These are phyloP conservation scores for Mesoclemmys tuberculata DNA, from an alignment of 2,113 vertebrate species.

Conservation along the genomic window DNA sequence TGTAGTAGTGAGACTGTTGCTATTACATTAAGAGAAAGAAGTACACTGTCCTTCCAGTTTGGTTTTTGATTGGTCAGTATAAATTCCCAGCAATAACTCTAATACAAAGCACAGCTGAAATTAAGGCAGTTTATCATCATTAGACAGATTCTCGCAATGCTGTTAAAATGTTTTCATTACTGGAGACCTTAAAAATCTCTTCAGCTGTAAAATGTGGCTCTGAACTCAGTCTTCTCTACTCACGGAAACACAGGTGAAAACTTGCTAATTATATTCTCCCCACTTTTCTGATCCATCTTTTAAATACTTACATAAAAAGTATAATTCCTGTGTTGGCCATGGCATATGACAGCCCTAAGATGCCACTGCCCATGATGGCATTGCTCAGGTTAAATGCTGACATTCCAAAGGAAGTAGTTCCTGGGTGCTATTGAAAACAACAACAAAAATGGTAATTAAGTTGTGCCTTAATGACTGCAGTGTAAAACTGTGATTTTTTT, in stretches of 20 bases:
- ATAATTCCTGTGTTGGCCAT: slow-evolving; percentile 98
- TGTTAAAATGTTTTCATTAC: slow-evolving; percentile 1
- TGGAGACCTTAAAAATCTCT: background rate
- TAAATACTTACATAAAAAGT: slow-evolving; percentile 90
- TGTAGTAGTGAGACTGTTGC: background rate
- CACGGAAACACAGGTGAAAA: background rate
- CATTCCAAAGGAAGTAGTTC: slow-evolving; percentile 94
- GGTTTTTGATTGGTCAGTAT: background rate
- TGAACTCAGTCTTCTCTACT: background rate
- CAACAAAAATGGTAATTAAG: background rate
- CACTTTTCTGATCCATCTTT: background rate
- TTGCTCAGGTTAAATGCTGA: slow-evolving; percentile 97
- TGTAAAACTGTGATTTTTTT: background rate
- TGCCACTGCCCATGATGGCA: slow-evolving; percentile 98
- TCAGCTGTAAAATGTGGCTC: background rate
- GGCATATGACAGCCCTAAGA: slow-evolving; percentile 94
- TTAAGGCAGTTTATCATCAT: background rate
- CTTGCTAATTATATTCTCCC: background rate
- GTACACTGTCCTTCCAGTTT: background rate
- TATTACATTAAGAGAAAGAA: background rate
- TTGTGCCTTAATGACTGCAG: background rate
- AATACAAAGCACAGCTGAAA: background rate
- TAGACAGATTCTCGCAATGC: background rate
- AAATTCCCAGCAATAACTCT: background rate
- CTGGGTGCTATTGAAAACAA: slow-evolving; percentile 84